Conservation (phyloP, 2,113 vertebrate species). For the Siniperca knerii region DNA sequence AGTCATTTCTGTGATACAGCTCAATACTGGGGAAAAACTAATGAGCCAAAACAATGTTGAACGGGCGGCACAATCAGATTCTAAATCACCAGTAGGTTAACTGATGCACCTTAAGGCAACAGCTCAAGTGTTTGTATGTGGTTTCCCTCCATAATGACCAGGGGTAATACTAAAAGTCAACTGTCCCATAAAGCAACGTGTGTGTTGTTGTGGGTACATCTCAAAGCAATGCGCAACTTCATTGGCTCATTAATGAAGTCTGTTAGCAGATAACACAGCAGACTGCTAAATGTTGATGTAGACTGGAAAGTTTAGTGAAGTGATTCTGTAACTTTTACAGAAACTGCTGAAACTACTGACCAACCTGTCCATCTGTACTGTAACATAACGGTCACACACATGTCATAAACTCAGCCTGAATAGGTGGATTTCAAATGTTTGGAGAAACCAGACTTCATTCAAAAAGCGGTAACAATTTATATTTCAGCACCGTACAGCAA, state of each 20-base stretch:
- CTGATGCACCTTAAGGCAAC: background rate
- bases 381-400: background rate
- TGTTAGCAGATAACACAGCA: background rate
- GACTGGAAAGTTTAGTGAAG: background rate
- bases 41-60: background rate
- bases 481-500: background rate
- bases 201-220: background rate
- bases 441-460: background rate
- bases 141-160: background rate
- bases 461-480: too few relatives aligned
- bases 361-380: background rate
- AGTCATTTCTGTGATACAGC: background rate
- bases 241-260: background rate
- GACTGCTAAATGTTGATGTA: too few relatives aligned
- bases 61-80: background rate
- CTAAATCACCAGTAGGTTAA: background rate
- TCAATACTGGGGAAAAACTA: background rate
- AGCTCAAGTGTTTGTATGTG: background rate
- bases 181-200: background rate
- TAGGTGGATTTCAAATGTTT: background rate
- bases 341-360: background rate
- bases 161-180: background rate
- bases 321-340: background rate
- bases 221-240: background rate
- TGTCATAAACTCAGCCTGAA: background rate